These are phyloP conservation scores for Chaetodon auriga DNA, from an alignment of 2,113 vertebrate genomes.

Conservation along the genomic window DNA sequence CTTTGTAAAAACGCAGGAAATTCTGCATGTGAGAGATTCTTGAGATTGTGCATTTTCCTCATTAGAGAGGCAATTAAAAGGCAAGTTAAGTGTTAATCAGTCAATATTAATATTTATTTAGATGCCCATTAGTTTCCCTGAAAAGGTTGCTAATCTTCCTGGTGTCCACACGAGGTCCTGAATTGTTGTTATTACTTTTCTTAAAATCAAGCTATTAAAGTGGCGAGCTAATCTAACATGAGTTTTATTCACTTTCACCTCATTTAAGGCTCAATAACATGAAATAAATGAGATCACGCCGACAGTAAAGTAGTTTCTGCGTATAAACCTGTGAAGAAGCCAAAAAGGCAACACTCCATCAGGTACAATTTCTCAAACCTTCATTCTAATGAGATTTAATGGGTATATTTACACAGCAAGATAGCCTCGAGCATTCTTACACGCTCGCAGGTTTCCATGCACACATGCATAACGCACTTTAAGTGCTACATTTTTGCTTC, in stretches of 20 bases:
- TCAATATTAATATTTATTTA: too few species aligned
- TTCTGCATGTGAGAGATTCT: too few species aligned
- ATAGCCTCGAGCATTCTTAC: constrained; percentile 12
- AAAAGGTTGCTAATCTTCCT: neutral
- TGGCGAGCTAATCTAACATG: neutral
- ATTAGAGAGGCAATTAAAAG: too few species aligned
- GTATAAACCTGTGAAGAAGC: neutral
- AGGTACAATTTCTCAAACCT: constrained; percentile 32
- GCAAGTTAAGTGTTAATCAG: too few species aligned
- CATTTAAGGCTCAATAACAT: neutral
- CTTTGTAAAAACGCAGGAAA: too few species aligned
- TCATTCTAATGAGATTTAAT: constrained; percentile 43
- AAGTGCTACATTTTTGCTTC: constrained; percentile 8
- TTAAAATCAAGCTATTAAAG: neutral
- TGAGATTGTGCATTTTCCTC: too few species aligned
- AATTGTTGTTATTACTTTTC: neutral
- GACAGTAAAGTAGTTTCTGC: neutral
- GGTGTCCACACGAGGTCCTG: neutral
- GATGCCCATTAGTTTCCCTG: neutral
- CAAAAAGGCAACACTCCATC: constrained; percentile 14
- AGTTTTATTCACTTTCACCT: neutral
- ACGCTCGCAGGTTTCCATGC: constrained; percentile 15
- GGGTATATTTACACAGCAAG: constrained; percentile 24
- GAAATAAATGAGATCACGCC: neutral
- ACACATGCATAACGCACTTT: constrained; percentile 12